phyloP scores from a whole-genome alignment of 2,113 vertebrate species.

The Brachirus orientalis region DNA sequence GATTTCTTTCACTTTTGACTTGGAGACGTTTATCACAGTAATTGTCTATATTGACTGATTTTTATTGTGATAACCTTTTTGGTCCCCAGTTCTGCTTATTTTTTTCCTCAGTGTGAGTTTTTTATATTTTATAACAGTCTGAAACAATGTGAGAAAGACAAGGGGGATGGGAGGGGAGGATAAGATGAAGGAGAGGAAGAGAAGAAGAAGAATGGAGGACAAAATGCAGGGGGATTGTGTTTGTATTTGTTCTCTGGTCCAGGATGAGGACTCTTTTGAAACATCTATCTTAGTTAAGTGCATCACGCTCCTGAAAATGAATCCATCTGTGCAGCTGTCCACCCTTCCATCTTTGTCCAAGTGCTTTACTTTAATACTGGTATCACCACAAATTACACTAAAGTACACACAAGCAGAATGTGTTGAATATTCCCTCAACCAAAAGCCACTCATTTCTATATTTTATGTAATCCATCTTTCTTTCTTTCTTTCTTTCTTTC shows the following conservation, averaged over 20 bases:
- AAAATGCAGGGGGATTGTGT: conserved; percentile 75
- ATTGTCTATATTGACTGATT: too few relatives aligned
- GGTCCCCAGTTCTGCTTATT: too few relatives aligned
- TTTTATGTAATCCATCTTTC: conserved; percentile 60
- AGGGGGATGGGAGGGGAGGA: conserved; percentile 12
- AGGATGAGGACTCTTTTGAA: conserved; percentile 69
- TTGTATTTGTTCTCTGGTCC: conserved; percentile 61
- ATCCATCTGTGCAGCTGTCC: conserved; percentile 74
- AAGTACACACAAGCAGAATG: conserved; percentile 38
- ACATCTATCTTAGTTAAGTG: conserved; percentile 78
- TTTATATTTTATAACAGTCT: background rate
- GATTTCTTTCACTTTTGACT: too few relatives aligned
- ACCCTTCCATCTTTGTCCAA: conserved; percentile 72
- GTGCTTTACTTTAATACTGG: conserved; percentile 63
- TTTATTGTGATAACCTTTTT: too few relatives aligned
- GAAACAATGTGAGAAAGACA: background rate
- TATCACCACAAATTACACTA: conserved; percentile 65
- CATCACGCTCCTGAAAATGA: conserved; percentile 66
- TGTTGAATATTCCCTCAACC: conserved; percentile 66
- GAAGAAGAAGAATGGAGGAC: conserved; percentile 35
- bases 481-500: conserved; percentile 56
- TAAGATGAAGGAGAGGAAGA: conserved; percentile 14
- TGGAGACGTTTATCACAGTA: too few relatives aligned
- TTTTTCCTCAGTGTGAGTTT: too few relatives aligned
- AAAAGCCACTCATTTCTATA: conserved; percentile 68